These are phyloP conservation scores for Copidosoma floridanum DNA, from an alignment of 1,140 invertebrate species.

Conservation along the genomic window DNA sequence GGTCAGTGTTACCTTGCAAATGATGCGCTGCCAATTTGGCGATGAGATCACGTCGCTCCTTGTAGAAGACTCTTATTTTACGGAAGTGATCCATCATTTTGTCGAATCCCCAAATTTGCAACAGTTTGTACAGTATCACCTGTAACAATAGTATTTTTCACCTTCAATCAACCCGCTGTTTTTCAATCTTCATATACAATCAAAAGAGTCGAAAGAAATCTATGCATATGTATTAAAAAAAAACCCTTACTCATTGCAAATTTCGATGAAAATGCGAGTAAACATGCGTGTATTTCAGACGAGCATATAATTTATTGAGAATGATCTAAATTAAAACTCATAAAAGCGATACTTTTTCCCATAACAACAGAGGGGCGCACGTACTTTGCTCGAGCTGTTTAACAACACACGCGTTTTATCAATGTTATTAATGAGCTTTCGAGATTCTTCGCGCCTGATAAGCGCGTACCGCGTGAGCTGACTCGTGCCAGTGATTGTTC, in stretches of 20 bases:
- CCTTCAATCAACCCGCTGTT: too few relatives aligned
- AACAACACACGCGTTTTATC: slow-evolving; percentile 7
- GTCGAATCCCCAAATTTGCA: slow-evolving; percentile 63
- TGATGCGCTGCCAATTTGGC: slow-evolving; percentile 63
- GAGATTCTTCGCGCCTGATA: not conserved
- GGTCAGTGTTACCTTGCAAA: slow-evolving; percentile 54
- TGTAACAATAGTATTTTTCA: too few relatives aligned
- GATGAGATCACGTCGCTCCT: slow-evolving; percentile 64
- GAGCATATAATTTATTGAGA: too few relatives aligned
- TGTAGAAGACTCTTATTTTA: slow-evolving; percentile 66
- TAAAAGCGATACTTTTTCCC: too few relatives aligned
- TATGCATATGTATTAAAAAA: too few relatives aligned
- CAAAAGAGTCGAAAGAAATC: too few relatives aligned
- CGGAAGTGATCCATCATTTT: slow-evolving; percentile 64
- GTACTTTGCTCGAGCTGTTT: not conserved
- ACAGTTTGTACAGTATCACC: slow-evolving; percentile 64
- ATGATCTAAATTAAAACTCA: too few relatives aligned
- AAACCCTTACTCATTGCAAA: too few relatives aligned
- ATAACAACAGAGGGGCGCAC: too few relatives aligned
- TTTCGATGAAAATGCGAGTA: too few relatives aligned
- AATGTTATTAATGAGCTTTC: slow-evolving; percentile 2
- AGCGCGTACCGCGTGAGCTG: slow-evolving; percentile 14
- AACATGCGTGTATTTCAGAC: too few relatives aligned
- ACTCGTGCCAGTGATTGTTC: slow-evolving; percentile 37
- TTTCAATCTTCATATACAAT: too few relatives aligned